Evolutionary conservation across 2,888 invertebrate genomes (phyloP).

Genomic region (Conus canariensis): DNA sequence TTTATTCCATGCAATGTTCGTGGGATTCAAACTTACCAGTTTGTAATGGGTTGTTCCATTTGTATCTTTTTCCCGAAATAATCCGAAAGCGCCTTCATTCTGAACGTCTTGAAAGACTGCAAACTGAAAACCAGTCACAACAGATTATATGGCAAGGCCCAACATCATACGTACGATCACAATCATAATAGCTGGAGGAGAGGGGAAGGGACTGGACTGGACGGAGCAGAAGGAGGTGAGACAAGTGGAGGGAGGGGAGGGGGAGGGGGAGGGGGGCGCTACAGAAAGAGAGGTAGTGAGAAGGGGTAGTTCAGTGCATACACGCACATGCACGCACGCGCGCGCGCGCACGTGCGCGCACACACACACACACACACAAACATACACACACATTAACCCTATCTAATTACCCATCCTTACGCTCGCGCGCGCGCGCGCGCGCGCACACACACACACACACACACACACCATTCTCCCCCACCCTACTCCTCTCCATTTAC

Average conservation of each 20-base stretch:
- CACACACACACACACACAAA: conserved; percentile 12
- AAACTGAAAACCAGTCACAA: neutral
- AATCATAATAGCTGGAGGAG: too few species aligned
- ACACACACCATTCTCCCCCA: neutral
- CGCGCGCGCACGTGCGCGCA: neutral
- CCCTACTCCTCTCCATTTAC: too few species aligned
- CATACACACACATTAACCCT: neutral
- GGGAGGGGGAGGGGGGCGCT: neutral
- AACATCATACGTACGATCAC: too few species aligned
- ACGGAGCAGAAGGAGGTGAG: neutral
- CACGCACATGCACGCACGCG: neutral
- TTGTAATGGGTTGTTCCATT: neutral
- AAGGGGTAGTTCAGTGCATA: neutral
- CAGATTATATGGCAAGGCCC: too few species aligned
- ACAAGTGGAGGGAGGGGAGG: neutral
- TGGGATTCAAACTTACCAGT: neutral
- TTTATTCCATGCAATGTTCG: too few species aligned
- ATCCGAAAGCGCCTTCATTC: conserved; percentile 16
- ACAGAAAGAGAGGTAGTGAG: too few species aligned
- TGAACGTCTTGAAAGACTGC: neutral
- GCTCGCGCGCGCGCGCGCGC: neutral
- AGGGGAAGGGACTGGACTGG: neutral
- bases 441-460: neutral
- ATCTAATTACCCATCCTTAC: neutral
- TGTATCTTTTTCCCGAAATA: neutral